phyloP scores from a whole-genome alignment of 2,888 invertebrate genomes.

The Leptinotarsa haldemani region DNA sequence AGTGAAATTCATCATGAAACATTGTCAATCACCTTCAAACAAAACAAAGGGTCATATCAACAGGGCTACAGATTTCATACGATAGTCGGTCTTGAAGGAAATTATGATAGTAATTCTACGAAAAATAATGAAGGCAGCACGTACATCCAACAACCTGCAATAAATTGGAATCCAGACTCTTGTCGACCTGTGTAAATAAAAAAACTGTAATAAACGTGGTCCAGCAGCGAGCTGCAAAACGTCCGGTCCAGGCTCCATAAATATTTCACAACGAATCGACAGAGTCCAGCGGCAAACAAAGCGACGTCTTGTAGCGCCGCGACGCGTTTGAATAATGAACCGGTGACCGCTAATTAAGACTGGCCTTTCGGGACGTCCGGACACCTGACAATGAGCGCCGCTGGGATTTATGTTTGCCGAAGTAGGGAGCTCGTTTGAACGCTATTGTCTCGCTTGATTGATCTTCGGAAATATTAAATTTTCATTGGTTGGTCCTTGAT shows the following conservation, averaged over 20 bases:
- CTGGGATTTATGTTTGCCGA: slow-evolving; percentile 59
- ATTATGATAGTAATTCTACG: too few species aligned
- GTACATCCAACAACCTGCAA: too few species aligned
- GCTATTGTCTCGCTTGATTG: slow-evolving; percentile 4
- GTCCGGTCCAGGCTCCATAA: slow-evolving; percentile 53
- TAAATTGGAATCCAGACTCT: not conserved
- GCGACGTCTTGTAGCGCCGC: slow-evolving; percentile 60
- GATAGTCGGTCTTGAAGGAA: too few species aligned
- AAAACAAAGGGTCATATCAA: too few species aligned
- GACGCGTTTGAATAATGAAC: slow-evolving; percentile 64
- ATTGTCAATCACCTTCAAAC: too few species aligned
- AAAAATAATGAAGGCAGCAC: too few species aligned
- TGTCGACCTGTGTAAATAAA: not conserved
- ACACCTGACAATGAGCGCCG: slow-evolving; percentile 63
- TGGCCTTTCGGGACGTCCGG: slow-evolving; percentile 61
- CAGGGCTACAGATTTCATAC: too few species aligned
- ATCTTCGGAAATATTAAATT: not conserved
- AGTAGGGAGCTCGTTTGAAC: slow-evolving; percentile 31
- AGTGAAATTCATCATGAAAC: too few species aligned
- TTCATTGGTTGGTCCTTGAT: not conserved
- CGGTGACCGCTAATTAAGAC: slow-evolving; percentile 65
- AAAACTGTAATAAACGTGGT: not conserved
- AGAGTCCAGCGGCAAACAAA: slow-evolving; percentile 61
- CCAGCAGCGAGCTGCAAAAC: not conserved
- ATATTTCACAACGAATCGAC: slow-evolving; percentile 64